Evolutionary conservation across 2,888 invertebrate genomes (phyloP).

Genomic region (Carabus problematicus): DNA sequence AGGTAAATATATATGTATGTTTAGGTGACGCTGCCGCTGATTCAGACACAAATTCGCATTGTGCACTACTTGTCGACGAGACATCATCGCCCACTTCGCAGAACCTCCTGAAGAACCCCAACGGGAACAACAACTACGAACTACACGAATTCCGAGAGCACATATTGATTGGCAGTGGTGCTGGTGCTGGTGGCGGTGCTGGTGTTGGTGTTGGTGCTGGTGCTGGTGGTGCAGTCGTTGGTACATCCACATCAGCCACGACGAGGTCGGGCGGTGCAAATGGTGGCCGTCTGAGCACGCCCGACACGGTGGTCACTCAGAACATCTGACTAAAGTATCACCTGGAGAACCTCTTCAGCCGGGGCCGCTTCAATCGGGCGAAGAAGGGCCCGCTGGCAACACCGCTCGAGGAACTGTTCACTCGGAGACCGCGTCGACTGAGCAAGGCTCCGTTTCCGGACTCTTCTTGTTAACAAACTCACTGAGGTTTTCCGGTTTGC

Average conservation of each 20-base stretch:
- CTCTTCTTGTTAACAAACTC: constrained; percentile 35
- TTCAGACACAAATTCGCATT: constrained; percentile 66
- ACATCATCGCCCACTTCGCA: constrained; percentile 55
- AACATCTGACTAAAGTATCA: constrained; percentile 80
- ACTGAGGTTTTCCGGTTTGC: constrained; percentile 9
- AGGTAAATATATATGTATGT: neutral
- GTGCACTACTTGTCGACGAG: constrained; percentile 63
- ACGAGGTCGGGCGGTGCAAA: constrained; percentile 63
- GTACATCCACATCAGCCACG: constrained; percentile 52
- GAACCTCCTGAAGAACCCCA: constrained; percentile 65
- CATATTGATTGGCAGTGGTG: constrained; percentile 4
- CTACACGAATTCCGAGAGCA: constrained; percentile 72
- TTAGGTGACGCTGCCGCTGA: constrained; percentile 62
- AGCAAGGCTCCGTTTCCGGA: constrained; percentile 47
- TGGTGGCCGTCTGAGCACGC: constrained; percentile 38
- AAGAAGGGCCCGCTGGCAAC: constrained; percentile 61
- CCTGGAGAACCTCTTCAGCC: constrained; percentile 74
- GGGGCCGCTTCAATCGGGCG: constrained; percentile 59
- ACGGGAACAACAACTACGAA: constrained; percentile 82
- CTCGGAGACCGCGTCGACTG: constrained; percentile 56
- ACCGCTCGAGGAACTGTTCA: constrained; percentile 60
- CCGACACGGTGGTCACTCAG: constrained; percentile 51
- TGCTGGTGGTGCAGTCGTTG: constrained; percentile 49
- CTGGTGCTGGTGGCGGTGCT: constrained; percentile 49
- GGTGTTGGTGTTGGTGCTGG: neutral